These are phyloP conservation scores for Caenorhabditis briggsae DNA, from an alignment of 1,140 invertebrate genomes.

Conservation along the genomic window DNA sequence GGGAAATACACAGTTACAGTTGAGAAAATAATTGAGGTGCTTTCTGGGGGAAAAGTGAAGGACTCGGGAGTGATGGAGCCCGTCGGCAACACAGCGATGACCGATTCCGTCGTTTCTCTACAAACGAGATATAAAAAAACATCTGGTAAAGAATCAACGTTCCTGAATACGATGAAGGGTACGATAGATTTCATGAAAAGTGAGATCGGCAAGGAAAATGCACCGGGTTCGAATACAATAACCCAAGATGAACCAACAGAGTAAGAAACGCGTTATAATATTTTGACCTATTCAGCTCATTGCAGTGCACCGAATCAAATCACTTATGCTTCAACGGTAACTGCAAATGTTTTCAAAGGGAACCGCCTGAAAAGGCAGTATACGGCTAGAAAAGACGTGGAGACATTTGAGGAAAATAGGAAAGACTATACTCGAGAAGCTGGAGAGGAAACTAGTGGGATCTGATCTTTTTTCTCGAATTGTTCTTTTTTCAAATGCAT, in stretches of 20 bases:
- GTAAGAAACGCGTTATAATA: neutral
- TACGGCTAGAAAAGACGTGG: neutral
- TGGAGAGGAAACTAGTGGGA: constrained; percentile 31
- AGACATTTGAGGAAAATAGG: constrained; percentile 17
- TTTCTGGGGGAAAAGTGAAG: constrained; percentile 13
- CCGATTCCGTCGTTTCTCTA: neutral
- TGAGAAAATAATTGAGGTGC: constrained; percentile 31
- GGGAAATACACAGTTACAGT: constrained; percentile 25
- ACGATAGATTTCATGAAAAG: constrained; percentile 27
- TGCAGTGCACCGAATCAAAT: constrained; percentile 17
- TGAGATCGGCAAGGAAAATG: neutral
- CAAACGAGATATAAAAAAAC: constrained; percentile 10
- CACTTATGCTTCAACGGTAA: neutral
- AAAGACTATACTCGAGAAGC: constrained; percentile 29
- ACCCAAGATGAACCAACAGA: constrained; percentile 2
- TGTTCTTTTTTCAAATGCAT: neutral
- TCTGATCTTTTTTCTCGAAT: neutral
- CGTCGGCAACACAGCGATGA: neutral
- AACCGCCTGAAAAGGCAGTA: neutral
- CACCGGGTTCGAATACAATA: neutral
- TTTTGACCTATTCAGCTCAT: neutral
- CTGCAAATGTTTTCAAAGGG: constrained; percentile 11
- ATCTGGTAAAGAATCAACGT: neutral
- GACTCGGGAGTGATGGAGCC: constrained; percentile 28
- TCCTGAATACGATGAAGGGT: constrained; percentile 5